A percentile compares a stretch with the other conserved stretches of the same genome.
Conservation (phyloP, 2,113 vertebrate genomes). For the Sisor rabdophorus region DNA sequence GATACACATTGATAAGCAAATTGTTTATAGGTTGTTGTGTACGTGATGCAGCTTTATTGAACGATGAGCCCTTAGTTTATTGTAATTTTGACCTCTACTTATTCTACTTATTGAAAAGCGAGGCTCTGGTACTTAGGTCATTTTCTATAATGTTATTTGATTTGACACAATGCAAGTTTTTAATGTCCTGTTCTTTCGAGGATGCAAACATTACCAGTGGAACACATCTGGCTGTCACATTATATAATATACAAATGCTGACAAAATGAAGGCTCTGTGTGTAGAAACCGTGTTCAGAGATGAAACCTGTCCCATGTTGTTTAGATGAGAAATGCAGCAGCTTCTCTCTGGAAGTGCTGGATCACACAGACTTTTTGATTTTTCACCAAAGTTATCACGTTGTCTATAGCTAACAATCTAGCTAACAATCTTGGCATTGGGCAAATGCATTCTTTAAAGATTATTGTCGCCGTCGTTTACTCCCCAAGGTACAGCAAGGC, state of each 20-base stretch:
- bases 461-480: background rate
- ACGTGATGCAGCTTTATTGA: background rate
- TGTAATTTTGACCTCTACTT: no score
- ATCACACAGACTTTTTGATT: background rate
- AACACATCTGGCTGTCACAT: conserved; percentile 86
- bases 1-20: background rate
- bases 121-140: conserved; percentile 12
- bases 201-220: conserved; percentile 78
- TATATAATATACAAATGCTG: conserved; percentile 54
- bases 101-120: background rate
- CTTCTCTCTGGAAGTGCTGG: background rate
- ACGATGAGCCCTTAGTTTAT: no score
- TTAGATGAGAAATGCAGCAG: background rate
- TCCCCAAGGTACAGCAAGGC: background rate
- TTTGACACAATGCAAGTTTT: conserved; percentile 67
- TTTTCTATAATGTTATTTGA: conserved; percentile 55
- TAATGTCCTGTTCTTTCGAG: conserved; percentile 62
- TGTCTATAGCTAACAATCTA: background rate
- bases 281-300: background rate
- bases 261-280: conserved; percentile 41
- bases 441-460: background rate
- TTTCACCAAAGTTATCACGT: background rate
- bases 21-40: background rate
- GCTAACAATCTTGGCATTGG: background rate
- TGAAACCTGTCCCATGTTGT: background rate